Evolutionary conservation across 2,888 invertebrate species (phyloP), one percentile per base, ranked within the genome.

Genomic region (Entomobrya proxima): DNA sequence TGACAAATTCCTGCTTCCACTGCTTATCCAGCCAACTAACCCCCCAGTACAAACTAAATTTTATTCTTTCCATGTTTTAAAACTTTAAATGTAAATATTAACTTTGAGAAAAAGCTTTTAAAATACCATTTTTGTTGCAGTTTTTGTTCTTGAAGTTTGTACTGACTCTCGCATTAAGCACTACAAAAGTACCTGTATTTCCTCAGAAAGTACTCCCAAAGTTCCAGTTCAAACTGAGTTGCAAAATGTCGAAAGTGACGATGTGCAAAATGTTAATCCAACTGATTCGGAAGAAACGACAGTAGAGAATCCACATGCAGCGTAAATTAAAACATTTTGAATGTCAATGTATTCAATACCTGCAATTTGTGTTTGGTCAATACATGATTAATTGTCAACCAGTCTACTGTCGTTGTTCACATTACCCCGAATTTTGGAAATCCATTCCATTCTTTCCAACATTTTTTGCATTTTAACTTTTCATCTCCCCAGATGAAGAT

Each of bases 1-100:
- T 64, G 32, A 64, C 35, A 35, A 18, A 74, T 67, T 80, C 72
- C 80, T 80, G 80, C 80, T 80, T 80, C 55, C 80, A 40, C 72
- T 80, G 80, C 80, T 80, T 72, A 55, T 64, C 32, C 18, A 35
- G 21, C 32, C n/a, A 18, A 32, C 32, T 11, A 69, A 2, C 27
- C 24, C 24, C 13, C 5, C 21, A 18, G n/a, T 52, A 18, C 21
- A 52, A 52, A 13, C 52, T 18, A 18, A 2, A 24, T 11, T 9
- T 21, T 24, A 55, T 24, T 55, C 27, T 27, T 55, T 27, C 27
- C 7, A 55, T 55, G 7, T 4, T 9, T 21, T 24, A 55, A 5
- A 18, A 55, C 4, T 11, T 13, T 21, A 55, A 24, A 27, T 13
- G 7, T 9, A 21, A 27, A 55, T 52, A 18, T 3, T 13, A 55